Evolutionary conservation across 1,140 invertebrate species (phyloP).

Genomic region (Spodoptera frugiperda): DNA sequence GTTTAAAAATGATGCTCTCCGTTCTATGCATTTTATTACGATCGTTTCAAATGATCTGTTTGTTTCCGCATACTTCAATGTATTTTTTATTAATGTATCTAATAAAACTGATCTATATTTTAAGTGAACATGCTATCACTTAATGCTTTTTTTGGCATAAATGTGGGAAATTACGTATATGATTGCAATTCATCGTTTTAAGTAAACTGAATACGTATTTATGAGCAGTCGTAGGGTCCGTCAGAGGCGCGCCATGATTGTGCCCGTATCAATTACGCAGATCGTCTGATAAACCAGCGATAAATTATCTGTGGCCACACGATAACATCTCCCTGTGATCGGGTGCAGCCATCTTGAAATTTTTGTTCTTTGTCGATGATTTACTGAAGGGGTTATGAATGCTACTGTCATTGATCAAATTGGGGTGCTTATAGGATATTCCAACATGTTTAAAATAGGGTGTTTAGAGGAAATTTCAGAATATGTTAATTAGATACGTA

Average conservation of each 20-base stretch:
- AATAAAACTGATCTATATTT: not conserved
- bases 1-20: not conserved
- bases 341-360: slow-evolving; percentile 55
- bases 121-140: not conserved
- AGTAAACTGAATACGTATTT: slow-evolving; percentile 50
- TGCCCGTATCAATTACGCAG: slow-evolving; percentile 78
- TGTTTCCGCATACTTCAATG: not conserved
- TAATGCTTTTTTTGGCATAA: not conserved
- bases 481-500: too few species aligned
- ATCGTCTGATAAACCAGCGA: slow-evolving; percentile 72
- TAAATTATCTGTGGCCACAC: slow-evolving; percentile 66
- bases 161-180: not conserved
- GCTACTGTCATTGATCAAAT: slow-evolving; percentile 54
- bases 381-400: slow-evolving; percentile 61
- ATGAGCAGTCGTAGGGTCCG: slow-evolving; percentile 49
- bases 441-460: not conserved
- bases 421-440: not conserved
- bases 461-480: not conserved
- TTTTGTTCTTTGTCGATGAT: slow-evolving; percentile 68
- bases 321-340: slow-evolving; percentile 70
- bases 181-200: slow-evolving; percentile 35
- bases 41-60: slow-evolving; percentile 3
- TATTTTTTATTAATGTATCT: not conserved
- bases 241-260: slow-evolving; percentile 53
- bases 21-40: not conserved